These are phyloP conservation scores for Caenorhabditis japonica DNA, from an alignment of 2,888 invertebrate genomes.

Conservation along the genomic window DNA sequence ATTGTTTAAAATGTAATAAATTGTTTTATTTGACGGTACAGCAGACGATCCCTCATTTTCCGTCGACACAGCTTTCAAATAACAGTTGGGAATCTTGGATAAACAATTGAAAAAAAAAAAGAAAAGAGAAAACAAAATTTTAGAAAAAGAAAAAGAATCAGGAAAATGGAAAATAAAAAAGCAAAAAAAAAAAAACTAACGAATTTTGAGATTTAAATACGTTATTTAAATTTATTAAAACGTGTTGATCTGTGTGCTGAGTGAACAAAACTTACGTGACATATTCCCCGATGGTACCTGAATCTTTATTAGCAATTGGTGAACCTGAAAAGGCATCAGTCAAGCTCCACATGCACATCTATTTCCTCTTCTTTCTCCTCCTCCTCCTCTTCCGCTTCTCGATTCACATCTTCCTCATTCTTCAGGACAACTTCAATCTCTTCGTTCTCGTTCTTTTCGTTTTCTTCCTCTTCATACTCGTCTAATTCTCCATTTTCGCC, in stretches of 20 bases:
- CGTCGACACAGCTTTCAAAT: too few species aligned
- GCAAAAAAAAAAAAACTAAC: too few species aligned
- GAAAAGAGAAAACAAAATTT: too few species aligned
- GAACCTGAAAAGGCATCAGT: slow-evolving; percentile 43
- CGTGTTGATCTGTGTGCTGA: not conserved
- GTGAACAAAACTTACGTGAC: slow-evolving; percentile 27
- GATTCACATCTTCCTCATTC: slow-evolving; percentile 21
- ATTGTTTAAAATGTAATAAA: slow-evolving; percentile 4
- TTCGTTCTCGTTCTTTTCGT: slow-evolving; percentile 37
- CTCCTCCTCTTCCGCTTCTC: slow-evolving; percentile 39
- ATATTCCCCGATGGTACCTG: slow-evolving; percentile 21
- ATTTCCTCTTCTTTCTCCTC: slow-evolving; percentile 38
- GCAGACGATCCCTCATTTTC: too few species aligned
- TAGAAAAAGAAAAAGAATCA: too few species aligned
- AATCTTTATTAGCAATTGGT: slow-evolving; percentile 6
- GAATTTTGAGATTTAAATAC: too few species aligned
- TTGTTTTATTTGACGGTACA: slow-evolving; percentile 26
- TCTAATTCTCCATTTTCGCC: slow-evolving; percentile 26
- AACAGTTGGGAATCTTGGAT: too few species aligned
- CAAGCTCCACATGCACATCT: slow-evolving; percentile 49
- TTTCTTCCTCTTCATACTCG: slow-evolving; percentile 25
- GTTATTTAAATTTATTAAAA: too few species aligned
- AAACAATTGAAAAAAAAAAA: too few species aligned
- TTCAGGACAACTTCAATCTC: slow-evolving; percentile 51
- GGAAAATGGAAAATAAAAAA: too few species aligned